Evolutionary conservation across 35 echinoderm and acorn worm genomes (phyloP).

Genomic region (Chiridota heheva): DNA sequence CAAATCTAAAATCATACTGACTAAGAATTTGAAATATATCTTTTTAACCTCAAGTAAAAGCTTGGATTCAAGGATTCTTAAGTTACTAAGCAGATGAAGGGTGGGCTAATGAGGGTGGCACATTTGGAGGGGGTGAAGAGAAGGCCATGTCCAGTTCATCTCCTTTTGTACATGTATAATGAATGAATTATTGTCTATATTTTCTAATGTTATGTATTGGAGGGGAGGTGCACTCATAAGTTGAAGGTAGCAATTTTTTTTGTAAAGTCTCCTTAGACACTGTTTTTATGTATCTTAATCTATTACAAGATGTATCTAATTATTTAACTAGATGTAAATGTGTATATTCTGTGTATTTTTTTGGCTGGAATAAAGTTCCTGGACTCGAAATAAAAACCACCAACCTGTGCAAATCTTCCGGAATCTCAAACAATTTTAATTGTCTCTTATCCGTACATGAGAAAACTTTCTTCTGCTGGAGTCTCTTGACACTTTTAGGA

Average conservation of each 20-base stretch:
- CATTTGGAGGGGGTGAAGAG: no score
- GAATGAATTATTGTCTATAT: no score
- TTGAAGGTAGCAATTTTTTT: background rate
- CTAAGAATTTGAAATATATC: no score
- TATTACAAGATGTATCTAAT: background rate
- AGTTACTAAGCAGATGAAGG: no score
- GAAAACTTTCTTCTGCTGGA: constrained; percentile 4
- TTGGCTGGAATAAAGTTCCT: background rate
- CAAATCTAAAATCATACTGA: no score
- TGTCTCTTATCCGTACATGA: constrained; percentile 28
- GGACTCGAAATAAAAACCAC: background rate
- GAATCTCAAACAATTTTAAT: constrained; percentile 52
- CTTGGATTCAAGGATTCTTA: no score
- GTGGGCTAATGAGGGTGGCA: no score
- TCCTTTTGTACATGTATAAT: no score
- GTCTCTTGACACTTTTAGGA: background rate
- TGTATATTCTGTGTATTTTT: background rate
- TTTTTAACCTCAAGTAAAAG: no score
- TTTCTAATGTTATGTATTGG: background rate
- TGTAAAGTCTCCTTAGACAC: background rate
- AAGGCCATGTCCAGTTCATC: no score
- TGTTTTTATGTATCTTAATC: background rate
- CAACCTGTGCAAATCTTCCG: constrained; percentile 36
- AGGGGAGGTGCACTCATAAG: no score
- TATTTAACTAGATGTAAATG: background rate